Base-by-base conservation (phyloP, 2,888 invertebrate genomes). In the Ophion ventricosus region DNA sequence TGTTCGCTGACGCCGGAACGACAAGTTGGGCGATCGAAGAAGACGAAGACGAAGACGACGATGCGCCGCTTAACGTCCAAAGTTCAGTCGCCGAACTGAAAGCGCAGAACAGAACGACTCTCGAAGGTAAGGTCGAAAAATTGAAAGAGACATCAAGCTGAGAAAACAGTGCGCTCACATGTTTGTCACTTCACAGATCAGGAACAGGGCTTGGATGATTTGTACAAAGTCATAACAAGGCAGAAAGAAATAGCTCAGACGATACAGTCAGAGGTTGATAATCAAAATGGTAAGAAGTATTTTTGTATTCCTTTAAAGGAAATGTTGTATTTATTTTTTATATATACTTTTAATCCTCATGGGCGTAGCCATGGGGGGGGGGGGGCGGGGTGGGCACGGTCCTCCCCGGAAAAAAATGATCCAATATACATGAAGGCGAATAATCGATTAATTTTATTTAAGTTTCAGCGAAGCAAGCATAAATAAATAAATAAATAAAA, bases 211-310 rank as follows among this genome's bases (percentile, higher is more conserved):
- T 93, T 98, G 40, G 97, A 97, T 83, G 95, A 95, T 75, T 93
- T 97, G 66, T 96, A 96, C 0, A 95, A 96, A 91, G 96, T 97
- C 5, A 96, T 97, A 81, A 95, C 96, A 0, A 94, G 97, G 7
- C 97, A 97, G 91, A 97, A 97, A 89, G 94, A 96, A 88, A 95
- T 97, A 89, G 97, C 97, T 8, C 93, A 95, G 67, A 96, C 95
- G 69, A 96, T 98, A 87, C 96, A 96, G 14, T 95, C 94, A 89
- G 97, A 97, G 94, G 97, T 97, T 0, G 96, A 96, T 89, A 93
- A 95, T 86, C 97, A 97, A 90, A 97, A 97, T 94, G 97, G 97
- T 97, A 92, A 91, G 81, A 57, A n/a, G n/a, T n/a, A 66, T 26
- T 57, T 72, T 49, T 43, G 49, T 49, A 14, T 49, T 17, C 4